Evolutionary conservation across 2,113 vertebrate genomes (phyloP).

Genomic region (Fregetta grallaria): DNA sequence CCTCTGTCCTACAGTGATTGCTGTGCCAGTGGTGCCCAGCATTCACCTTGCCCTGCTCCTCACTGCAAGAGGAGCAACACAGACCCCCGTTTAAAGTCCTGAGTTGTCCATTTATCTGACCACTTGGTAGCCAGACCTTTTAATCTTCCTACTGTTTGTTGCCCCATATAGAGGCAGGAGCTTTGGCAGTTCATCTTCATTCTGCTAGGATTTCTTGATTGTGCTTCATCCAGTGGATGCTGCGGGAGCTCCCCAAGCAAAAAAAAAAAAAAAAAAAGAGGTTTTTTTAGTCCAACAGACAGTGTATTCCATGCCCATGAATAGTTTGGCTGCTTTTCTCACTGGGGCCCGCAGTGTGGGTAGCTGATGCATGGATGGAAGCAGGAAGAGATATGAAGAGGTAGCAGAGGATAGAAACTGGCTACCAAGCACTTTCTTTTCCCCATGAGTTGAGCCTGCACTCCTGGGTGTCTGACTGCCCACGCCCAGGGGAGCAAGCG

Average conservation of each 20-base stretch:
- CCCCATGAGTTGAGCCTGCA: not conserved
- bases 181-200: not conserved
- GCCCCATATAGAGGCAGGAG: not conserved
- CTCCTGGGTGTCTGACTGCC: not conserved
- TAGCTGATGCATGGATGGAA: not conserved
- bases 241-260: not conserved
- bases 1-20: not conserved
- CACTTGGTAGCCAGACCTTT: not conserved
- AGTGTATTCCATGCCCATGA: not conserved
- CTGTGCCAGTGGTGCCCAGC: not conserved
- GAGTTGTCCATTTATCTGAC: not conserved
- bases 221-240: not conserved
- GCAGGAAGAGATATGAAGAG: not conserved
- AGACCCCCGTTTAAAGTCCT: not conserved
- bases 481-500: not conserved
- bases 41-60: not conserved
- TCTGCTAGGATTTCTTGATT: not conserved
- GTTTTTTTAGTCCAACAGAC: not conserved
- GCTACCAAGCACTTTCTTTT: not conserved
- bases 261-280: not conserved
- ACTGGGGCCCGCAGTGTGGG: not conserved
- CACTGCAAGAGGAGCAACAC: not conserved
- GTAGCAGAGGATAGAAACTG: not conserved
- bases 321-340: constrained; percentile 1
- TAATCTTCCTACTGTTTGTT: not conserved